Evolutionary conservation across 2,888 invertebrate genomes (phyloP).

Genomic region (Habroteleia sp.): DNA sequence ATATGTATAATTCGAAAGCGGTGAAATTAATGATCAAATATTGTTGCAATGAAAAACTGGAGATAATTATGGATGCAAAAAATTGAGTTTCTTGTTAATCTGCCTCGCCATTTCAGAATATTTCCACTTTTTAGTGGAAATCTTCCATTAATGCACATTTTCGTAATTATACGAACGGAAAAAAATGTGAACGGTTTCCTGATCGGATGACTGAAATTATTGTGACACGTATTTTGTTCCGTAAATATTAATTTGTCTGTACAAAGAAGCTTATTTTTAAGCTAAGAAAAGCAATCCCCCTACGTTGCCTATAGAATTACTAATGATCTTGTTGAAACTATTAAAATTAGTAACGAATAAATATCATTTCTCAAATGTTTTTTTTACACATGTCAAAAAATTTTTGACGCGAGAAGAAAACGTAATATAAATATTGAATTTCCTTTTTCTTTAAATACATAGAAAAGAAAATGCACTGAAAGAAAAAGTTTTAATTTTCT

Average conservation of each 20-base stretch:
- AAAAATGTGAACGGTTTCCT: constrained; percentile 4
- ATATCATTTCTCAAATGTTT: constrained; percentile 15
- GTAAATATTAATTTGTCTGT: constrained; percentile 9
- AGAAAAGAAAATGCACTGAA: too few relatives aligned
- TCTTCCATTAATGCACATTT: too few relatives aligned
- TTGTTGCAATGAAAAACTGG: constrained; percentile 1
- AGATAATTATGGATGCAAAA: constrained; percentile 14
- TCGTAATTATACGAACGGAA: background rate
- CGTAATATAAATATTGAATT: too few relatives aligned
- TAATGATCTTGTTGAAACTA: constrained; percentile 28
- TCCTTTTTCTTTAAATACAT: too few relatives aligned
- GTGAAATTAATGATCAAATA: constrained; percentile 31
- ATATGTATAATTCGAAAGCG: constrained; percentile 13
- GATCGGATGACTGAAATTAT: constrained; percentile 8
- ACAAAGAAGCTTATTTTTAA: constrained; percentile 28
- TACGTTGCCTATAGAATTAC: constrained; percentile 19
- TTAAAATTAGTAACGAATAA: constrained; percentile 28
- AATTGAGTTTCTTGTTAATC: constrained; percentile 18
- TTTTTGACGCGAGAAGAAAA: too few relatives aligned
- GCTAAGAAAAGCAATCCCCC: background rate
- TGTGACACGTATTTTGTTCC: constrained; percentile 1
- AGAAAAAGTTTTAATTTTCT: too few relatives aligned
- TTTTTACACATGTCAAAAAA: too few relatives aligned
- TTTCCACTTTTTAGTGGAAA: background rate
- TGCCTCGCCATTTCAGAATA: background rate